Base-by-base conservation (phyloP, 92 coral and sea anemone species). In the Muricea muricata region DNA sequence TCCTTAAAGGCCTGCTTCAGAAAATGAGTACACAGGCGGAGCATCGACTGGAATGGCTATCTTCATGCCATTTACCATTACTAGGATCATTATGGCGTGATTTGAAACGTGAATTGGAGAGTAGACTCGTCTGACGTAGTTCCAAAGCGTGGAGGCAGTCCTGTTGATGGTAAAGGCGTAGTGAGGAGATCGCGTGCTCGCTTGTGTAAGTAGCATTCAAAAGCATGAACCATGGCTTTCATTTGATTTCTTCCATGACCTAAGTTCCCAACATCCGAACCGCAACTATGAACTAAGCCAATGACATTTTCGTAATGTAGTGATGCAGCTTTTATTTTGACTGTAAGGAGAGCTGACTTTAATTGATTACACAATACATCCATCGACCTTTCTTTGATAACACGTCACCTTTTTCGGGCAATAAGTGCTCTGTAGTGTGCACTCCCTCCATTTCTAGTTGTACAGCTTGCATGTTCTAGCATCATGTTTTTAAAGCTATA, bases 41-140 rank as follows among this genome's bases (percentile, higher is more conserved):
- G 48, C 83, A 61, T 78, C 83, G 32, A 78, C 82, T 78, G 83
- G 83, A 78, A 78, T 78, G 68, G 68, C 83, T 54, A 70, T 78
- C 69, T 78, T 78, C 40, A 34, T 66, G 40, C 60, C 81, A 75
- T 46, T 75, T 45, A 75, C 65, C 65, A 75, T 75, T 47, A 32
- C 81, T 28, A 75, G 81, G 40, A 75, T 56, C 81, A 75, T 75
- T 75, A 75, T 75, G 40, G 81, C 81, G 41, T 75, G 81, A 35
- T 75, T 75, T 6, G 81, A 75, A 75, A 75, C 81, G 65, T 75
- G 81, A 47, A 48, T 24, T 45, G 81, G 81, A n/a, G n/a, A 25
- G 81, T 75, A 14, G 83, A 54, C 50, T 54, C 56, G 40, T 78
- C 68, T 20, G 69, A 78, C 41, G 83, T 78, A 25, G 83, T 78